Percentiles rank a stretch among this genome's conserved stretches.
Conservation (phyloP, 2,113 vertebrate genomes). For the Carollia perspicillata region DNA sequence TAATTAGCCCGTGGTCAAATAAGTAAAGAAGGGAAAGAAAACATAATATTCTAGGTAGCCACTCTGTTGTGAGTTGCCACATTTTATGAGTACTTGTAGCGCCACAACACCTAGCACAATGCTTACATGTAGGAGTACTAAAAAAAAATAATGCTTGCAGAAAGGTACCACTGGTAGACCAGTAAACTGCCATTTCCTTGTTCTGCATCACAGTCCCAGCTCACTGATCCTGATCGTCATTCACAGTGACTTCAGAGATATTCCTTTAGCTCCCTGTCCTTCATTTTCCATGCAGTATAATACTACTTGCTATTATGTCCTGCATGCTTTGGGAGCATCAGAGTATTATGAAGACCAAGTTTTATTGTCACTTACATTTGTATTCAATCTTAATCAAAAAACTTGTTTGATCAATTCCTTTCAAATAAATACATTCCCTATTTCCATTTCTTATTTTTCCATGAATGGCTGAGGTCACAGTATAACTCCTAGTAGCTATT, state of each 20-base stretch:
- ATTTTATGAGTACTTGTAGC: background rate
- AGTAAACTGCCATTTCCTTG: background rate
- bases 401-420: background rate
- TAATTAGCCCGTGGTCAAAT: background rate
- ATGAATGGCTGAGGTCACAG: background rate
- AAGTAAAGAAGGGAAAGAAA: background rate
- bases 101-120: background rate
- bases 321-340: background rate
- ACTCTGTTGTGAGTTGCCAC: background rate
- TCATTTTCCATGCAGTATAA: background rate
- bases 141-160: background rate
- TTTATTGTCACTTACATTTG: constrained; percentile 31
- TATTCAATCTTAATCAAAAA: constrained; percentile 43
- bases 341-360: background rate
- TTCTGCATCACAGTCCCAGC: background rate
- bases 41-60: background rate
- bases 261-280: background rate
- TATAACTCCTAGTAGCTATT: background rate
- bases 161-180: background rate
- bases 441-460: background rate
- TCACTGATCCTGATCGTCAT: background rate
- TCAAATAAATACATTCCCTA: background rate
- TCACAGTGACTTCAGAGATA: background rate
- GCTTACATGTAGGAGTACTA: background rate
- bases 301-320: background rate